phyloP scores from a whole-genome alignment of 1,140 invertebrate genomes.

The Heliconius himera region DNA sequence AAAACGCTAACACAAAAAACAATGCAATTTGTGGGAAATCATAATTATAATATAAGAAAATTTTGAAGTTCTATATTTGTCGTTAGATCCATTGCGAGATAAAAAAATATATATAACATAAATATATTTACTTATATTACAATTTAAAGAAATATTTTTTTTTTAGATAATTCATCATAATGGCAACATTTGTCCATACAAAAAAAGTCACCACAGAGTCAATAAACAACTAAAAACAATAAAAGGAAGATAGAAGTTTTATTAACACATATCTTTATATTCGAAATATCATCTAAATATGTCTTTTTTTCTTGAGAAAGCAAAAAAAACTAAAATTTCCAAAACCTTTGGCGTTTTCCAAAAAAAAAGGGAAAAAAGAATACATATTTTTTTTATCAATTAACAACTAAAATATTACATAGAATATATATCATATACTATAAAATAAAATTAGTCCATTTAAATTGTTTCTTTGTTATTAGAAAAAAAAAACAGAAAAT shows the following conservation, averaged over 20 bases:
- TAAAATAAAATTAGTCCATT: neutral
- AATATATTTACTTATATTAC: neutral
- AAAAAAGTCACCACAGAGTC: neutral
- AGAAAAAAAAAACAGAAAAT: neutral
- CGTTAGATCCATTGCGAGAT: no score
- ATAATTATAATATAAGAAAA: no score
- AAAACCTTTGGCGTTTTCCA: neutral
- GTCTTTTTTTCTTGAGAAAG: slow-evolving; percentile 8
- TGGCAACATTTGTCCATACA: neutral
- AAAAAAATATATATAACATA: no score
- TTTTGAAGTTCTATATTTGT: no score
- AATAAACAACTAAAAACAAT: slow-evolving; percentile 14
- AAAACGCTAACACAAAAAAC: no score
- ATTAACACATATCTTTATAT: slow-evolving; percentile 4
- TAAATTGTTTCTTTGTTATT: neutral
- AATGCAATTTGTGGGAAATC: no score
- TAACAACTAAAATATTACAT: neutral
- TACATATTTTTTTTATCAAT: neutral
- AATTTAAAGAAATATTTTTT: neutral
- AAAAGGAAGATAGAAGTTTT: slow-evolving; percentile 3
- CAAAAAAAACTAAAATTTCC: neutral
- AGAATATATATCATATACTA: neutral
- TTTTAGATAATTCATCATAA: neutral
- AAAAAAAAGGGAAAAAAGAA: neutral
- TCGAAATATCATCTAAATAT: neutral